A percentile compares a stretch with the other conserved stretches of the same genome.
Evolutionary conservation across 2,888 invertebrate species (phyloP).

Genomic region (Coecobrya sp.): DNA sequence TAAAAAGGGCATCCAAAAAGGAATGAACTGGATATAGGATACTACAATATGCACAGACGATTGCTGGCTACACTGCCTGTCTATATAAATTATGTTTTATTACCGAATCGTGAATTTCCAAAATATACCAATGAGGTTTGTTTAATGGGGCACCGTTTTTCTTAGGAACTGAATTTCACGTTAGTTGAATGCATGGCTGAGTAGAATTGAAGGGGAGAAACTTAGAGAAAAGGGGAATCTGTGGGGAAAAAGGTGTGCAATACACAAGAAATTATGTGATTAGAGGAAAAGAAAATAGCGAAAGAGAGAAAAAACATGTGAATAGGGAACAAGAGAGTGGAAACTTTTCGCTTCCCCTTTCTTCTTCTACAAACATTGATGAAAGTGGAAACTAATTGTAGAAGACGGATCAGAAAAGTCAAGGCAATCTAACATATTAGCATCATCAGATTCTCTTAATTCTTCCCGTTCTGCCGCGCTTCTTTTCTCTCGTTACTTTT

Average conservation of each 20-base stretch:
- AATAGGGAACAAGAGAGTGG: slow-evolving; percentile 29
- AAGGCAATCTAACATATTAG: slow-evolving; percentile 53
- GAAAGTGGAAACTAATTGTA: slow-evolving; percentile 65
- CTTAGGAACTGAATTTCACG: slow-evolving; percentile 22
- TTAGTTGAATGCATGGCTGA: neutral
- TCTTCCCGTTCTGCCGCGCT: neutral
- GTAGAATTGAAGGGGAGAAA: neutral
- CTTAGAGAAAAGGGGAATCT: slow-evolving; percentile 42
- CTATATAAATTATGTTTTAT: slow-evolving; percentile 55
- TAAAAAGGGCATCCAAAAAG: too few species aligned
- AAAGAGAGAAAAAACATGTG: slow-evolving; percentile 29
- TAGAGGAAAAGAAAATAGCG: slow-evolving; percentile 21
- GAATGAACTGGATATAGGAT: neutral
- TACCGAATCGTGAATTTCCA: slow-evolving; percentile 39
- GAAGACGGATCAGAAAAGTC: slow-evolving; percentile 64
- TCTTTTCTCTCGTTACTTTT: slow-evolving; percentile 11
- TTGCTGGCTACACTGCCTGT: neutral
- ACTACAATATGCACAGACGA: neutral
- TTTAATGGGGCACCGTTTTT: slow-evolving; percentile 58
- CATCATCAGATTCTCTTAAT: slow-evolving; percentile 50
- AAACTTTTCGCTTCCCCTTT: slow-evolving; percentile 49
- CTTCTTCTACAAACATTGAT: slow-evolving; percentile 57
- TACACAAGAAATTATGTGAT: slow-evolving; percentile 65
- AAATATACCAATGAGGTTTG: slow-evolving; percentile 64
- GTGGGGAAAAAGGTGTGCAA: slow-evolving; percentile 63